Percentiles rank a stretch among this genome's conserved stretches.
Conservation (phyloP, 2,888 invertebrate genomes). For the Ecdyonurus torrentis region DNA sequence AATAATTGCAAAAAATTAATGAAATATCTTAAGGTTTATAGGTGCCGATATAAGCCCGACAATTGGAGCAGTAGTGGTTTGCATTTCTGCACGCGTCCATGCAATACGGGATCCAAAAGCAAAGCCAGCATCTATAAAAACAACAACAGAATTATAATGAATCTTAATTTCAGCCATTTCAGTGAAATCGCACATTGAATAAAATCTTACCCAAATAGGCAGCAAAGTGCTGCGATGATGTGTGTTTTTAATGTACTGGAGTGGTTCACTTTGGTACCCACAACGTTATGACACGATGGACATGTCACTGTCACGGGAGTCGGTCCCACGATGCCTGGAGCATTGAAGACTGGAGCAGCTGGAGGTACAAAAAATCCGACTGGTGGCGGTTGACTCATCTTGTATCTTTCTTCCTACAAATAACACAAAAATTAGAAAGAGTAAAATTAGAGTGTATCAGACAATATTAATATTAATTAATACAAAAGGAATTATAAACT, state of each 20-base stretch:
- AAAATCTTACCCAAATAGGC: background rate
- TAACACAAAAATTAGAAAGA: no score
- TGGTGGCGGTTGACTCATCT: background rate
- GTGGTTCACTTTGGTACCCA: background rate
- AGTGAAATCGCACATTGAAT: background rate
- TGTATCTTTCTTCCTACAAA: no score
- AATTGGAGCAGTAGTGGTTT: conserved; percentile 6
- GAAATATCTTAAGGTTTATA: conserved; percentile 2
- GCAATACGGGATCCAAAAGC: conserved; percentile 3
- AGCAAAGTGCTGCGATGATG: background rate
- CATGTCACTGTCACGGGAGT: background rate
- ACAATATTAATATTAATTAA: no score
- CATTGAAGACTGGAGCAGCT: background rate
- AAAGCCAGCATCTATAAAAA: conserved; percentile 4
- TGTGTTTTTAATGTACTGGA: background rate
- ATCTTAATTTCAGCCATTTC: background rate
- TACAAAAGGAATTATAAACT: no score
- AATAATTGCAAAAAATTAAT: background rate
- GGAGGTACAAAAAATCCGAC: background rate
- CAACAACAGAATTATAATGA: background rate
- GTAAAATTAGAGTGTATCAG: no score
- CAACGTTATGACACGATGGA: background rate
- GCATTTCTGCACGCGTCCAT: conserved; percentile 7
- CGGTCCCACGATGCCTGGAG: background rate
- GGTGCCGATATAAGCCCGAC: conserved; percentile 1